These are phyloP conservation scores for Sphaeridia pumilis DNA, from an alignment of 2,888 invertebrate genomes.

Conservation along the genomic window DNA sequence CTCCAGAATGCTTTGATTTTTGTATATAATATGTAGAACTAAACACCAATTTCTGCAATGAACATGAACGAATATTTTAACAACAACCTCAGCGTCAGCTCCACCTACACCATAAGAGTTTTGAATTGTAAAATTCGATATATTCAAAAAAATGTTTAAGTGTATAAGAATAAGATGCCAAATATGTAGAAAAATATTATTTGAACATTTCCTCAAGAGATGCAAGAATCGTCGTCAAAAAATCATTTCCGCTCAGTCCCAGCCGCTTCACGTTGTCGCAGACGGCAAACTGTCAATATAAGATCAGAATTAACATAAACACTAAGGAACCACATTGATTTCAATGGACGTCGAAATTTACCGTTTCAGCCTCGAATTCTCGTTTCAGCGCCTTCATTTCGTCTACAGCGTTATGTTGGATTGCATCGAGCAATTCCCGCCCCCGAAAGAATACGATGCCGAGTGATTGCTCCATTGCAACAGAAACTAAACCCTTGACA, in stretches of 20 bases:
- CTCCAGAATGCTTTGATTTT: too few relatives aligned
- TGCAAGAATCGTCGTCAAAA: conserved; percentile 15
- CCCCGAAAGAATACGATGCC: conserved; percentile 18
- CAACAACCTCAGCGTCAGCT: too few relatives aligned
- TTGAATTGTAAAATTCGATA: too few relatives aligned
- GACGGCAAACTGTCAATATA: conserved; percentile 20
- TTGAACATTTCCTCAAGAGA: conserved; percentile 25
- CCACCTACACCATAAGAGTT: too few relatives aligned
- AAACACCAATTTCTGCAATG: too few relatives aligned
- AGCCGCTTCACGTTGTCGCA: conserved; percentile 28
- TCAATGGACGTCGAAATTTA: conserved; percentile 6
- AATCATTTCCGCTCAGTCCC: conserved; percentile 20
- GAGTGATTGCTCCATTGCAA: conserved; percentile 25
- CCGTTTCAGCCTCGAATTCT: conserved; percentile 24
- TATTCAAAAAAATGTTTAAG: too few relatives aligned
- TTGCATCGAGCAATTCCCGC: conserved; percentile 16
- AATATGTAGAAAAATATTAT: conserved; percentile 7
- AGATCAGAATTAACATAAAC: conserved; percentile 3
- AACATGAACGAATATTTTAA: too few relatives aligned
- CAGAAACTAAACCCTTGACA: conserved; percentile 14
- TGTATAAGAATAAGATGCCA: background rate
- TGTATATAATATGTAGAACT: too few relatives aligned
- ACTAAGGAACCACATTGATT: background rate
- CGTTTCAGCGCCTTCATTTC: conserved; percentile 21
- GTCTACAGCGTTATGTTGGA: conserved; percentile 14